Percentiles rank a stretch among this genome's conserved stretches.
These are phyloP conservation scores for Chrysomallon squamiferum DNA, from an alignment of 1,140 invertebrate species.

Conservation along the genomic window DNA sequence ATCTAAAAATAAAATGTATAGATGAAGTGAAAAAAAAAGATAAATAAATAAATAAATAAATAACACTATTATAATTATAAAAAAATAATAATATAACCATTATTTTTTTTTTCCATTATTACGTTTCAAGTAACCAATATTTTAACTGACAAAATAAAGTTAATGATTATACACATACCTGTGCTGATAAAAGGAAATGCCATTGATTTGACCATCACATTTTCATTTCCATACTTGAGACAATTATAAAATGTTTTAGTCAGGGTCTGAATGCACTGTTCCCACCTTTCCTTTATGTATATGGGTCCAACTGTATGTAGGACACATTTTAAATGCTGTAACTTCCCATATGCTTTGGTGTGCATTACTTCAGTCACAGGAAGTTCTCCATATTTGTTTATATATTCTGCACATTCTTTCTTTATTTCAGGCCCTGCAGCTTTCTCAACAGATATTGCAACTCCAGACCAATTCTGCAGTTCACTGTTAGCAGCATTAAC, in stretches of 20 bases:
- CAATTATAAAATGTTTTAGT: slow-evolving; percentile 37
- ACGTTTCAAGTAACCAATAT: too few relatives aligned
- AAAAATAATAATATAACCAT: too few relatives aligned
- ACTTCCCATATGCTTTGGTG: slow-evolving; percentile 28
- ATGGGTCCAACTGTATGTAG: slow-evolving; percentile 40
- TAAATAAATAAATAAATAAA: too few relatives aligned
- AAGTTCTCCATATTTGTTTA: slow-evolving; percentile 22
- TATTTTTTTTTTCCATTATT: too few relatives aligned
- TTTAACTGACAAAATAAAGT: too few relatives aligned
- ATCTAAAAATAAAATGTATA: too few relatives aligned
- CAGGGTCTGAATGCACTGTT: slow-evolving; percentile 27
- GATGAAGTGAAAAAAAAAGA: too few relatives aligned
- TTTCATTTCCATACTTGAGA: slow-evolving; percentile 37
- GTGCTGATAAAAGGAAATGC: slow-evolving; percentile 48
- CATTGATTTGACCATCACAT: slow-evolving; percentile 26
- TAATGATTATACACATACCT: too few relatives aligned
- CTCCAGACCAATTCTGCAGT: slow-evolving; percentile 30
- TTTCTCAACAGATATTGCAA: slow-evolving; percentile 34
- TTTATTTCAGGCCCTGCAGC: slow-evolving; percentile 33
- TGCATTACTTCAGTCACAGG: slow-evolving; percentile 29
- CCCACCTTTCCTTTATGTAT: slow-evolving; percentile 10
- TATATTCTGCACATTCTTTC: slow-evolving; percentile 27
- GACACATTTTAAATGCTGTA: slow-evolving; percentile 26
- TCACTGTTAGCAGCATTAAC: slow-evolving; percentile 44
- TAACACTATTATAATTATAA: too few relatives aligned